phyloP scores from a whole-genome alignment of 1,140 invertebrate genomes.

The Dendrolimus punctatus region DNA sequence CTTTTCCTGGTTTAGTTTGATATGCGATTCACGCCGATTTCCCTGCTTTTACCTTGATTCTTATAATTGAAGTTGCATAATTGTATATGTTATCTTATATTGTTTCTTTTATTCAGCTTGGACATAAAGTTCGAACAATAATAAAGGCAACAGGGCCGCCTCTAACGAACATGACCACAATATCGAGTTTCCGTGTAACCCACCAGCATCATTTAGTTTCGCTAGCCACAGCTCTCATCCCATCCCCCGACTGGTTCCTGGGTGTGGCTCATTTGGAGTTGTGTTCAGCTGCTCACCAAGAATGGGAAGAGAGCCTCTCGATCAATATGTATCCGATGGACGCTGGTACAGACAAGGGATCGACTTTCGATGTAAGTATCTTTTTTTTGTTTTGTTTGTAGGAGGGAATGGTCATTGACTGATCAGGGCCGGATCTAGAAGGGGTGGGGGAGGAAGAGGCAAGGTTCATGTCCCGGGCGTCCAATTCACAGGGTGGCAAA shows the following conservation, averaged over 20 bases:
- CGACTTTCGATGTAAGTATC: conserved; percentile 42
- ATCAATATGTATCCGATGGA: conserved; percentile 56
- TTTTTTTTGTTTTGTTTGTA: too few relatives aligned
- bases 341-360: conserved; percentile 56
- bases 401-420: too few relatives aligned
- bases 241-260: conserved; percentile 61
- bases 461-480: too few relatives aligned
- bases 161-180: conserved; percentile 35
- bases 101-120: conserved; percentile 27
- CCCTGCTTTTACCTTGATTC: too few relatives aligned
- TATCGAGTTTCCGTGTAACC: conserved; percentile 39
- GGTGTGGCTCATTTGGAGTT: conserved; percentile 55
- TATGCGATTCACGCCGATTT: too few relatives aligned
- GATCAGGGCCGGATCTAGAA: too few relatives aligned
- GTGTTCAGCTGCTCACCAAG: conserved; percentile 29
- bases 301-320: conserved; percentile 38
- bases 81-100: neutral
- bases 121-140: conserved; percentile 40
- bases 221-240: conserved; percentile 40
- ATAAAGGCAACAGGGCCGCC: conserved; percentile 48
- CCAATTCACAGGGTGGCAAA: too few relatives aligned
- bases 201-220: conserved; percentile 44
- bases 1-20: too few relatives aligned
- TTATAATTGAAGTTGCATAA: too few relatives aligned
- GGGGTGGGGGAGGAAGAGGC: too few relatives aligned